These are phyloP conservation scores for Hetaerina americana DNA, from an alignment of 1,140 invertebrate genomes.

Conservation along the genomic window DNA sequence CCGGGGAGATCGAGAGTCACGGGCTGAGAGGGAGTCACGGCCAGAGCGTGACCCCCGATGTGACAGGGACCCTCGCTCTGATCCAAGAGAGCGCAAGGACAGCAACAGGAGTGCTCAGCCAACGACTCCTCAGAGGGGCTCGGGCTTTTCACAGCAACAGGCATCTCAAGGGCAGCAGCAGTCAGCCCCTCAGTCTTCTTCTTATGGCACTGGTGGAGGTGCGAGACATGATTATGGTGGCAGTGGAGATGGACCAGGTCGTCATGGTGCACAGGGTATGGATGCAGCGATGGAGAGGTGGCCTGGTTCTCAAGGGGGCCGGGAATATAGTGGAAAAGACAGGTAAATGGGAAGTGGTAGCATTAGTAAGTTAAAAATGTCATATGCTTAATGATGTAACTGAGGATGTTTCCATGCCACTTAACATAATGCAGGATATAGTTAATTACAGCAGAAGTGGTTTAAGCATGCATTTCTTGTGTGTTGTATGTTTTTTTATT, in stretches of 20 bases:
- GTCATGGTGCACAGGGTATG: not conserved
- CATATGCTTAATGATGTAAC: too few relatives aligned
- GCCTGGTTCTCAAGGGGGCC: constrained; percentile 4
- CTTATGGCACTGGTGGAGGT: not conserved
- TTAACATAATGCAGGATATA: too few relatives aligned
- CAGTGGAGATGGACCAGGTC: not conserved
- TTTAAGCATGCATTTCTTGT: too few relatives aligned
- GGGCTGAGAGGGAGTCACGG: not conserved
- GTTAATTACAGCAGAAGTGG: too few relatives aligned
- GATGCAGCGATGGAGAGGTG: not conserved
- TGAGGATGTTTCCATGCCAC: too few relatives aligned
- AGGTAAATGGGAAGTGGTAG: too few relatives aligned
- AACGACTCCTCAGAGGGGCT: not conserved
- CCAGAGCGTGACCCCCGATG: not conserved
- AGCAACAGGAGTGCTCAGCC: not conserved
- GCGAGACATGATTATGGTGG: not conserved
- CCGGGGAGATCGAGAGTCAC: constrained; percentile 19
- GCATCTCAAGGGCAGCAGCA: not conserved
- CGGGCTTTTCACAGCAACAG: not conserved
- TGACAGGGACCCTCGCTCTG: constrained; percentile 6
- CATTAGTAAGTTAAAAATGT: too few relatives aligned
- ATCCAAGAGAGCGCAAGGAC: not conserved
- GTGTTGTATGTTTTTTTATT: too few relatives aligned
- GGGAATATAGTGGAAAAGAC: constrained; percentile 8
- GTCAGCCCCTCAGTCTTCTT: not conserved